These are phyloP conservation scores for Drosophila neoperkinsi DNA, from an alignment of 2,888 invertebrate genomes.

Conservation along the genomic window DNA sequence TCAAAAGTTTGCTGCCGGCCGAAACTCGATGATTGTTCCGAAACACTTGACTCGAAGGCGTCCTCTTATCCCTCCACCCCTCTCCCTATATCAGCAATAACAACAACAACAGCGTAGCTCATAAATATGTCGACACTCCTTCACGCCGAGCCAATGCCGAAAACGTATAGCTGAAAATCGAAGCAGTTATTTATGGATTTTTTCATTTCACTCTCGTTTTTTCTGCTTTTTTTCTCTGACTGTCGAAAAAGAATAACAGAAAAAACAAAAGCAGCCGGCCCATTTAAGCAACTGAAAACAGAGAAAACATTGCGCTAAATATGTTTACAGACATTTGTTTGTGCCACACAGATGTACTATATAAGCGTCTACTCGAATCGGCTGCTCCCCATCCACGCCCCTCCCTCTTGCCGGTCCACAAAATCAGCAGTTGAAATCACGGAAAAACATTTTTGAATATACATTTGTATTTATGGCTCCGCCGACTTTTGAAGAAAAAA, in stretches of 20 bases:
- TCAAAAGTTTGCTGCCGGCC: conserved; percentile 47
- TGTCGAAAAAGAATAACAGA: conserved; percentile 11
- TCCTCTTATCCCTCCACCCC: conserved; percentile 5
- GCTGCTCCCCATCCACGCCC: not conserved
- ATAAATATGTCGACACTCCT: conserved; percentile 73
- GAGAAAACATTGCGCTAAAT: conserved; percentile 65
- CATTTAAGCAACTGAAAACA: conserved; percentile 49
- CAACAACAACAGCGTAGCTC: conserved; percentile 30
- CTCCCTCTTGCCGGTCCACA: not conserved
- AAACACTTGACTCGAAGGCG: conserved; percentile 39
- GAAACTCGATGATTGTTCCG: conserved; percentile 40
- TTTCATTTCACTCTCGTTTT: conserved; percentile 22
- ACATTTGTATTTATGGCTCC: conserved; percentile 22
- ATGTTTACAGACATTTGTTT: conserved; percentile 52
- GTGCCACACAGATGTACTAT: conserved; percentile 55
- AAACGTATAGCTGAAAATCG: conserved; percentile 61
- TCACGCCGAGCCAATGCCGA: conserved; percentile 35
- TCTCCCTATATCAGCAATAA: not conserved
- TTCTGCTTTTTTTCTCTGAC: conserved; percentile 2
- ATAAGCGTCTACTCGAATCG: conserved; percentile 32
- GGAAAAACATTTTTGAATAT: conserved; percentile 50
- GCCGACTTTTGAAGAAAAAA: conserved; percentile 9
- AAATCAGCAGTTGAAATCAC: conserved; percentile 44
- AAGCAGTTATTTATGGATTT: conserved; percentile 75
- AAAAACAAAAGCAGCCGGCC: conserved; percentile 40